Percentiles rank a stretch among this genome's conserved stretches.
phyloP scores from a whole-genome alignment of 1,140 invertebrate genomes.

The Pomacea maculata region DNA sequence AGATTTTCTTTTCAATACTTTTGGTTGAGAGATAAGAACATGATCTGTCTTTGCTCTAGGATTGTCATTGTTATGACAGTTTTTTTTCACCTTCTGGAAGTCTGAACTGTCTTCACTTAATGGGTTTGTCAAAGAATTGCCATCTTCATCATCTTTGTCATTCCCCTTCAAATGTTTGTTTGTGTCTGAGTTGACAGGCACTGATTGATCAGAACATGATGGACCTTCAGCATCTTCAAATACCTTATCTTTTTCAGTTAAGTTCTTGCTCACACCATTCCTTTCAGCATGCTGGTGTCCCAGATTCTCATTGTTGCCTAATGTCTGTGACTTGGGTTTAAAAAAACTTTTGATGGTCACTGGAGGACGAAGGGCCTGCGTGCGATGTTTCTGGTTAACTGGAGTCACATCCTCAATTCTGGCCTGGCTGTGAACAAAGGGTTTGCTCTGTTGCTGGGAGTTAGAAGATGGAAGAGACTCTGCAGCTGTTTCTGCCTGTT shows the following conservation, averaged over 20 bases:
- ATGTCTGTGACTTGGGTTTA: constrained; percentile 34
- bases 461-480: not conserved
- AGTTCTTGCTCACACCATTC: not conserved
- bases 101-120: not conserved
- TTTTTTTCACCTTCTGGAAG: not conserved
- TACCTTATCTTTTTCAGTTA: not conserved
- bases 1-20: constrained; percentile 27
- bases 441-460: not conserved
- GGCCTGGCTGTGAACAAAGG: constrained; percentile 12
- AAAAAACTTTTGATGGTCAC: constrained; percentile 59
- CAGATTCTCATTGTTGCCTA: not conserved
- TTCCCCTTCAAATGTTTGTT: not conserved
- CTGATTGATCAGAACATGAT: not conserved
- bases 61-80: not conserved
- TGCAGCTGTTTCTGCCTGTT: not conserved
- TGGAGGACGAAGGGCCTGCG: constrained; percentile 52
- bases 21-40: constrained; percentile 1
- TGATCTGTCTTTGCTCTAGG: not conserved
- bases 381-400: constrained; percentile 44
- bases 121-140: not conserved
- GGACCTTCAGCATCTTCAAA: not conserved
- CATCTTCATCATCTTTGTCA: not conserved
- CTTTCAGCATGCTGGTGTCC: not conserved
- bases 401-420: constrained; percentile 41
- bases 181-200: not conserved